A percentile compares a stretch with the other conserved stretches of the same genome.
Evolutionary conservation across 1,140 invertebrate genomes (phyloP).

Genomic region (Aphidius ervi): DNA sequence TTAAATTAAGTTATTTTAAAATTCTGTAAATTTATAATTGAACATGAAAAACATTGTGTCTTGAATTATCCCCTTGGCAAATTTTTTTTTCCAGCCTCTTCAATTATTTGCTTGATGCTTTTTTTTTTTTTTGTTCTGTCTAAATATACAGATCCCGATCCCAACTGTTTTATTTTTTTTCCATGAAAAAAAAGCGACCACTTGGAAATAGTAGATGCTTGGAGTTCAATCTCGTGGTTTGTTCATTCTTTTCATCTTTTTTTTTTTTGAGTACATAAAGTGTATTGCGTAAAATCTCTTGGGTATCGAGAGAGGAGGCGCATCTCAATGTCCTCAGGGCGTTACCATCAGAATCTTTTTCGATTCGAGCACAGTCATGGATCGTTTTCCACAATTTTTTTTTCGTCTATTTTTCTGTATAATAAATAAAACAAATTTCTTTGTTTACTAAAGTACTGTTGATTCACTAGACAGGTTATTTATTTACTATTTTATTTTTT

Average conservation of each 20-base stretch:
- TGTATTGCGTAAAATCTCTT: conserved; percentile 34
- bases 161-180: neutral
- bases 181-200: neutral
- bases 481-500: too few species aligned
- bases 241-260: conserved; percentile 14
- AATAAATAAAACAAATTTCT: neutral
- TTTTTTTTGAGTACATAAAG: conserved; percentile 29
- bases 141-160: conserved; percentile 2
- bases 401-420: neutral
- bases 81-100: neutral
- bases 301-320: conserved; percentile 25
- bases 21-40: too few species aligned
- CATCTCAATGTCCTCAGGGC: conserved; percentile 24
- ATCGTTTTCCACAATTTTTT: conserved; percentile 26
- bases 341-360: conserved; percentile 6
- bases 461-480: too few species aligned
- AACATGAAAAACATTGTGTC: too few species aligned
- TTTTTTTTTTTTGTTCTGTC: conserved; percentile 5
- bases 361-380: conserved; percentile 29
- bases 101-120: conserved; percentile 1
- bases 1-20: too few species aligned
- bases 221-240: conserved; percentile 9
- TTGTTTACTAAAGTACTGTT: too few species aligned
- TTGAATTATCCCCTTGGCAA: conserved; percentile 3
- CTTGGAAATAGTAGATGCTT: conserved; percentile 9